These are phyloP conservation scores for Operophtera brumata DNA, from an alignment of 2,888 invertebrate genomes.

Conservation along the genomic window DNA sequence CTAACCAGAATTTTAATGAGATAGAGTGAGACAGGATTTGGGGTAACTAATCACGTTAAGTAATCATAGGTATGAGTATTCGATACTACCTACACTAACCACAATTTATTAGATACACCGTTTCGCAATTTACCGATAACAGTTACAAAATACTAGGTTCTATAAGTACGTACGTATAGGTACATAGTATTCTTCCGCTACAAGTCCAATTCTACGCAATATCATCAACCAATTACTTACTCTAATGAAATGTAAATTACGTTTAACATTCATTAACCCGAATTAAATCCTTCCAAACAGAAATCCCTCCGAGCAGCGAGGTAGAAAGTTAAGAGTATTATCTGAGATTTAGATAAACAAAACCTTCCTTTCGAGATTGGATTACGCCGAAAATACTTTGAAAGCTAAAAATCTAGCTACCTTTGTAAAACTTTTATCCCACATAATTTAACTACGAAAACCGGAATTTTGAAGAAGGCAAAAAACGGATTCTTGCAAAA, in stretches of 20 bases:
- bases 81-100: constrained; percentile 6
- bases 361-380: constrained; percentile 27
- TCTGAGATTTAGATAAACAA: constrained; percentile 33
- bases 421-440: constrained; percentile 3
- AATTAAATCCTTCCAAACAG: constrained; percentile 22
- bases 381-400: constrained; percentile 19
- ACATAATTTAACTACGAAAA: too few relatives aligned
- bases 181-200: background rate
- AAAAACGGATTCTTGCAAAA: too few relatives aligned
- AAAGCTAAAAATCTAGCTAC: constrained; percentile 25
- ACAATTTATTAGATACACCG: constrained; percentile 4
- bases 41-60: too few relatives aligned
- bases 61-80: too few relatives aligned
- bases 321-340: constrained; percentile 28
- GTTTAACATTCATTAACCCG: constrained; percentile 31
- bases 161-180: background rate
- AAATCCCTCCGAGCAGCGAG: constrained; percentile 19
- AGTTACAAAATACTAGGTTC: constrained; percentile 6
- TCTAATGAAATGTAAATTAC: constrained; percentile 36
- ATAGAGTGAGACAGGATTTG: too few relatives aligned
- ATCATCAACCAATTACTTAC: constrained; percentile 33
- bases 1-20: too few relatives aligned
- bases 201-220: constrained; percentile 16
- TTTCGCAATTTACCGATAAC: constrained; percentile 12
- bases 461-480: too few relatives aligned